phyloP scores from a whole-genome alignment of 2,113 vertebrate genomes.

The Caloenas nicobarica region DNA sequence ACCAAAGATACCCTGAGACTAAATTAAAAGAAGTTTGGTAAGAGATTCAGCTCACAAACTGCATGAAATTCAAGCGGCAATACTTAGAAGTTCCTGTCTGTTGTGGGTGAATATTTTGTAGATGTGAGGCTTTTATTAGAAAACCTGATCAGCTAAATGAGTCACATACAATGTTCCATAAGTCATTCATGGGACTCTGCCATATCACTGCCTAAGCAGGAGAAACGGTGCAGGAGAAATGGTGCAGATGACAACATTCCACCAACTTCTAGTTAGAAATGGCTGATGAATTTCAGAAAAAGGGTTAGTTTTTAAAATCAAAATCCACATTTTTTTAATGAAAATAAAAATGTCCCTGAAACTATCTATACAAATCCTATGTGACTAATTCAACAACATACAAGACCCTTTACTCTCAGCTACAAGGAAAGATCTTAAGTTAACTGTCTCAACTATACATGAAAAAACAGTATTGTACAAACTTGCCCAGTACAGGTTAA shows the following conservation, averaged over 20 bases:
- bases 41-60: background rate
- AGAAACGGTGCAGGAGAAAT: background rate
- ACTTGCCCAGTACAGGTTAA: background rate
- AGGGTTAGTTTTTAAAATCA: accelerated
- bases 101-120: background rate
- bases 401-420: background rate
- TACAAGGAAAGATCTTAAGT: background rate
- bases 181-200: background rate
- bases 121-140: background rate
- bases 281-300: background rate
- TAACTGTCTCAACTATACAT: background rate
- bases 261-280: background rate
- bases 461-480: background rate
- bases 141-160: background rate
- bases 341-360: background rate
- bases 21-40: background rate
- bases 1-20: background rate
- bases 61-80: background rate
- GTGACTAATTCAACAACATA: background rate
- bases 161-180: background rate
- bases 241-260: background rate
- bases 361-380: background rate
- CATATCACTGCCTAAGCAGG: background rate
- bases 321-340: background rate
- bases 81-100: background rate